Evolutionary conservation across 2,113 vertebrate genomes (phyloP).

Genomic region (Eptatretus burgeri): DNA sequence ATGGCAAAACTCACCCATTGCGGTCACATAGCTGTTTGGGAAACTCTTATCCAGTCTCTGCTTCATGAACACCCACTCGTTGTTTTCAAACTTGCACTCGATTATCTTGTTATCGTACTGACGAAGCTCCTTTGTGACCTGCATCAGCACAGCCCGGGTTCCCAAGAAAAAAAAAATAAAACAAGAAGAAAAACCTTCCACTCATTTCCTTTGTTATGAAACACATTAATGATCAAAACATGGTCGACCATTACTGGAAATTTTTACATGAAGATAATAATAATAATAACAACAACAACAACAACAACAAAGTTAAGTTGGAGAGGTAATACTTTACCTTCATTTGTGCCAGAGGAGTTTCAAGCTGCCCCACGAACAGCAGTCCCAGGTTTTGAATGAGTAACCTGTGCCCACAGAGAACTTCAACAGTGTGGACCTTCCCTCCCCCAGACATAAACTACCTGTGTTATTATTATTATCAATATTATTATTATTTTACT

Average conservation of each 20-base stretch:
- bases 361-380: conserved; percentile 75
- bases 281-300: conserved; percentile 16
- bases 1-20: conserved; percentile 44
- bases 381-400: conserved; percentile 59
- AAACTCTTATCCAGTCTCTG: conserved; percentile 95
- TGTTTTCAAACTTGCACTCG: conserved; percentile 78
- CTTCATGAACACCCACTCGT: conserved; percentile 93
- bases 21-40: conserved; percentile 81
- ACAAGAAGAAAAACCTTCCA: conserved; percentile 8
- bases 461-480: too few relatives aligned
- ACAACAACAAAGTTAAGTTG: neutral
- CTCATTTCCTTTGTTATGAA: conserved; percentile 13
- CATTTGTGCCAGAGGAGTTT: conserved; percentile 79
- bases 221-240: conserved; percentile 12
- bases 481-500: neutral
- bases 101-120: conserved; percentile 97
- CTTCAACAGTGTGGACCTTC: too few relatives aligned
- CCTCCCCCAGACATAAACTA: too few relatives aligned
- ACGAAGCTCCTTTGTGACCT: conserved; percentile 81
- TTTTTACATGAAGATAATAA: conserved; percentile 17
- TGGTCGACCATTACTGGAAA: conserved; percentile 15
- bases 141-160: conserved; percentile 10
- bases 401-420: conserved; percentile 30
- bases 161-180: neutral
- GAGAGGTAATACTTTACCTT: conserved; percentile 33